Base-by-base conservation (phyloP, 2,113 vertebrate genomes). In the Chionis minor region DNA sequence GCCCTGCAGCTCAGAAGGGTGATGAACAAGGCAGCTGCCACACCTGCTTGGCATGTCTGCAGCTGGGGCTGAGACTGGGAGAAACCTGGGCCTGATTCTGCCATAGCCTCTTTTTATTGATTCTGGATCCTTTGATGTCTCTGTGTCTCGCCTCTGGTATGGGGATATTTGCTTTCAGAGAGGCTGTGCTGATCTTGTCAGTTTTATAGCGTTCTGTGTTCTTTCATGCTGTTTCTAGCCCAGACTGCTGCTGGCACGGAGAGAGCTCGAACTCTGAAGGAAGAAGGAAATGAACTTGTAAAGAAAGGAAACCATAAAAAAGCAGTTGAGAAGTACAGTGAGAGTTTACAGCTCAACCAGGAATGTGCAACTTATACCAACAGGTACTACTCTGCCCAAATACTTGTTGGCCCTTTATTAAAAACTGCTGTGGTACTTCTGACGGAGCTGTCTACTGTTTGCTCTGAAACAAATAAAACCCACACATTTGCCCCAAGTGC, bases 241-340 rank as follows among this genome's bases (percentile, higher is more conserved):
- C 77, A 96, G 89, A 80, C 94, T 44, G 96, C 97, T 66, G 97
- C 97, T 92, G 96, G 96, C 81, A 21, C 59, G 2, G 98, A 98
- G 96, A 98, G 95, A 97, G 99, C 97, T 78, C 98, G 78, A 88
- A 30, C 70, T 56, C 98, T 99, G 92, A 99, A 99, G 91, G 98
- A 99, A 81, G 99, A 99, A 98, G 99, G 99, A 88, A 99, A 99
- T 92, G 98, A 98, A 70, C 97, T 99, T 94, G 99, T 99, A 93
- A 99, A 99, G 98, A 99, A 99, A 86, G 98, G 98, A 88, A 98
- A 99, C 87, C 98, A 99, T 96, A 98, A 98, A 95, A 98, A 98
- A 97, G 99, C 99, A 54, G 94, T 98, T 33, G 99, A 99, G 85
- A 99, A 99, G 93, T 99, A 99, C 98, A 99, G 92, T 27, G 98